Percentiles rank a stretch among this genome's conserved stretches.
phyloP scores from a whole-genome alignment of 2,888 invertebrate species.

The Microctonus hyperodae region DNA sequence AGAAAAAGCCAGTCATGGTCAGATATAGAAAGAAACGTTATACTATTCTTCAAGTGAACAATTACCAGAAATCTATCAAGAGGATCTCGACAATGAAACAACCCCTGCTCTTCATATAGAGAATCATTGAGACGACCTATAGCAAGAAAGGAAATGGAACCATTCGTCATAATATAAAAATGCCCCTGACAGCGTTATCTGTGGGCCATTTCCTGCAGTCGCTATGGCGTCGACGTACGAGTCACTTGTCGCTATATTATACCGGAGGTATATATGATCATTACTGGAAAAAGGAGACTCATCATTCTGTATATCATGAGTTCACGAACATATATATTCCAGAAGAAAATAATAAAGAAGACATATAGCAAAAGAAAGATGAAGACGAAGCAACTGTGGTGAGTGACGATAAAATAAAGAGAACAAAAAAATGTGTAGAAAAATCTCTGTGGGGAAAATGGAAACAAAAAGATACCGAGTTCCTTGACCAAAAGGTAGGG shows the following conservation, averaged over 20 bases:
- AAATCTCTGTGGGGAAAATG: constrained; percentile 21
- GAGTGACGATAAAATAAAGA: constrained; percentile 27
- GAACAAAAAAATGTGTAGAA: constrained; percentile 33
- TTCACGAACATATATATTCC: constrained; percentile 12
- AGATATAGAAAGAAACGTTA: not conserved
- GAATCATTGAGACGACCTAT: constrained; percentile 23
- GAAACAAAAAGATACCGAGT: constrained; percentile 12
- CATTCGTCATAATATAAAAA: constrained; percentile 62
- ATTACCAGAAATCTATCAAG: constrained; percentile 46
- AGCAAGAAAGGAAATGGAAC: constrained; percentile 50
- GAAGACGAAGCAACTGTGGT: constrained; percentile 17
- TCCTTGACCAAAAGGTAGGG: not conserved
- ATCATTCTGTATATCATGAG: constrained; percentile 27
- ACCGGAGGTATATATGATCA: constrained; percentile 63
- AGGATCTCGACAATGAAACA: constrained; percentile 26
- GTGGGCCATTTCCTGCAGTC: constrained; percentile 59
- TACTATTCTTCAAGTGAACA: constrained; percentile 30
- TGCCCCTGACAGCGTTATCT: constrained; percentile 61
- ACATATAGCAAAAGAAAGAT: constrained; percentile 28
- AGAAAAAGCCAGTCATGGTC: constrained; percentile 16
- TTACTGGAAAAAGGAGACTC: constrained; percentile 48
- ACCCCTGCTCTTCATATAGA: constrained; percentile 3
- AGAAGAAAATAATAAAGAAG: constrained; percentile 35
- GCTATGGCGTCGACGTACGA: constrained; percentile 37
- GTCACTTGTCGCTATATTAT: constrained; percentile 59